Conservation (phyloP, 2,888 invertebrate genomes). For the Meteorus colon region DNA sequence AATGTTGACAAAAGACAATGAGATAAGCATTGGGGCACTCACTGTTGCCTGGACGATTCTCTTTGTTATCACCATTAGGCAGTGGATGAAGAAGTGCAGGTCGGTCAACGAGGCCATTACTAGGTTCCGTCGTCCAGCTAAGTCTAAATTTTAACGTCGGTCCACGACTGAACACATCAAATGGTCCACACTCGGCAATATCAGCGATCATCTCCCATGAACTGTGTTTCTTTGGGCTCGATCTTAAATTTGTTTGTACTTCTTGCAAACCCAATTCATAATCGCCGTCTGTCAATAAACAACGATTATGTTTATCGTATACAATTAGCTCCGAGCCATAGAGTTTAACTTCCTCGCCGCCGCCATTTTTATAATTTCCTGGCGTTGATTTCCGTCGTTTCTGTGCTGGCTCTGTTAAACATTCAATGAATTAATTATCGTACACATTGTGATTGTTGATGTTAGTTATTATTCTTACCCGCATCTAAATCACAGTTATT, state of each 20-base stretch:
- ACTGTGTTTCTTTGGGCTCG: slow-evolving; percentile 81
- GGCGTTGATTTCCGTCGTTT: slow-evolving; percentile 81
- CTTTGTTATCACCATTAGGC: slow-evolving; percentile 72
- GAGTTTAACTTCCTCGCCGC: slow-evolving; percentile 76
- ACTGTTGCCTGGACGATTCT: slow-evolving; percentile 72
- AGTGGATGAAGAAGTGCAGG: slow-evolving; percentile 75
- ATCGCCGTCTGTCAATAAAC: slow-evolving; percentile 90
- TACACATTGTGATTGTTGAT: neutral
- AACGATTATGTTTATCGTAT: slow-evolving; percentile 92
- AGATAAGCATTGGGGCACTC: slow-evolving; percentile 36
- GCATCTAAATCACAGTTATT: slow-evolving; percentile 73
- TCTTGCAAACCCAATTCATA: slow-evolving; percentile 92
- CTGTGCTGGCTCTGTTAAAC: slow-evolving; percentile 78
- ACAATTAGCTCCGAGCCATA: slow-evolving; percentile 89
- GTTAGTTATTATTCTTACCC: slow-evolving; percentile 55
- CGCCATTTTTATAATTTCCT: slow-evolving; percentile 66
- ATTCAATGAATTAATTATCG: slow-evolving; percentile 1
- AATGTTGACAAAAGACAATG: neutral
- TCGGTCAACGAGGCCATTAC: slow-evolving; percentile 80
- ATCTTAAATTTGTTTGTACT: slow-evolving; percentile 74
- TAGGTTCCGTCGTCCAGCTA: slow-evolving; percentile 86
- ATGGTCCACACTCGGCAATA: slow-evolving; percentile 77
- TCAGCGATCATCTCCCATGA: slow-evolving; percentile 81
- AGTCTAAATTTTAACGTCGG: slow-evolving; percentile 90
- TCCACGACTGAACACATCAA: slow-evolving; percentile 85